Base-by-base conservation (phyloP, 2,113 vertebrate genomes). In the Brachionichthys hirsutus region DNA sequence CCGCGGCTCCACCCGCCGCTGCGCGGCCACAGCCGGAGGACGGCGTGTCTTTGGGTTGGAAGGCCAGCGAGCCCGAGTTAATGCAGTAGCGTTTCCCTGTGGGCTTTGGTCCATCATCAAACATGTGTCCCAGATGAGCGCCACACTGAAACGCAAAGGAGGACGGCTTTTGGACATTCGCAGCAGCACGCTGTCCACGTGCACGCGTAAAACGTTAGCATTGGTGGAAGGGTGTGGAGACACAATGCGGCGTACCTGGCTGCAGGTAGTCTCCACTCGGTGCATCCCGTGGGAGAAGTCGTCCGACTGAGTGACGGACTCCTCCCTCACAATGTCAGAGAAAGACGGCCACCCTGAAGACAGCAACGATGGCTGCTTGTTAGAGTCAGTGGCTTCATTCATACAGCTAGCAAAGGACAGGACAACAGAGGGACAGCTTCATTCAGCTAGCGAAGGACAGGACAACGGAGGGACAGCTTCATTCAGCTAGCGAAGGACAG, bases 1-100 rank as follows among this genome's bases (percentile, higher is more conserved):
- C 7, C 14, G 58, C 35, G 2, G 67, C 71, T 20, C 64, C 67
- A 0, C 14, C 46, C 3, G 49, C 70, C 0, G 36, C 57, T 1
- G 6, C 17, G 0, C 55, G 9, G 6, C 8, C 10, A 1, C 53
- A 12, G 22, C 52, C 14, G 9, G 78, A 11, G 17, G 46, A 1
- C 0, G 48, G 41, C 0, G 34, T 0, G 2, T 67, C 73, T 68
- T 81, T 57, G 0, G 78, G 24, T 62, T 82, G 81, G 68, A 92
- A 92, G 16, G 36, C 82, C 86, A 99, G 77, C 0, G 97, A 95
- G 51, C 94, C 95, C 0, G 97, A 99, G 85, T 98, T 99, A 60
- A 98, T 94, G 89, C 97, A 99, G 89, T 96, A 98, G 54, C 97
- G 92, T 78, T 97, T 98, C 62, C 94, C 94, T 3, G 95, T 96